phyloP scores from a whole-genome alignment of 2,888 invertebrate genomes.

The Vanessa cardui region DNA sequence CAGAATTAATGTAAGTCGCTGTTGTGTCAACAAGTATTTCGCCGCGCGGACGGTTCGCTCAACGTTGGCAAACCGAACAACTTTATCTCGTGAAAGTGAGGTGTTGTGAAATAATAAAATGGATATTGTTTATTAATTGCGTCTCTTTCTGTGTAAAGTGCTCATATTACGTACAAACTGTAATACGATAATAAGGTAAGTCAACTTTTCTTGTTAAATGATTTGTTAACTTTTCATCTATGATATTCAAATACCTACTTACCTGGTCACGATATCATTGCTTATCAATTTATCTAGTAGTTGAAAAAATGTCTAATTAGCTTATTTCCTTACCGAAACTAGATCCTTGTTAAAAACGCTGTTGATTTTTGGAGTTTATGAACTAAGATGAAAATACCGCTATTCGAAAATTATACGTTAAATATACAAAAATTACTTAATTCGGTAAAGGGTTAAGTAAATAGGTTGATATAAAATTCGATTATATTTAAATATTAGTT shows the following conservation, averaged over 20 bases:
- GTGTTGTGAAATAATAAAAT: conserved; percentile 71
- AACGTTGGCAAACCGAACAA: conserved; percentile 43
- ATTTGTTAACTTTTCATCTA: conserved; percentile 17
- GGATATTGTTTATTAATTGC: conserved; percentile 63
- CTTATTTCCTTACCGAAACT: conserved; percentile 5
- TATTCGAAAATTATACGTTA: no score
- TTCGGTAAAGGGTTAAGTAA: no score
- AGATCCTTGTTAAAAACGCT: no score
- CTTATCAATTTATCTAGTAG: conserved; percentile 31
- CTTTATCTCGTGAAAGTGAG: conserved; percentile 64
- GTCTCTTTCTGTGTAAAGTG: conserved; percentile 51
- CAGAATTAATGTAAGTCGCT: conserved; percentile 11
- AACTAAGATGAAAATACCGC: no score
- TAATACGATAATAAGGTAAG: conserved; percentile 51
- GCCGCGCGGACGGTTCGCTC: conserved; percentile 52
- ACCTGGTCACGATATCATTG: conserved; percentile 19
- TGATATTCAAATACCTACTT: conserved; percentile 16
- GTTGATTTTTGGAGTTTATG: no score
- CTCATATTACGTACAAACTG: conserved; percentile 27
- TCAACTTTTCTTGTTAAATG: conserved; percentile 33
- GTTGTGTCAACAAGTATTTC: conserved; percentile 50
- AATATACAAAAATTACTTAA: no score
- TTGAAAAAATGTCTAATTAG: conserved; percentile 21
- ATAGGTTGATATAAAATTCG: no score
- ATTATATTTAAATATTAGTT: no score